Percentiles rank a stretch among this genome's conserved stretches.
These are phyloP conservation scores for Ennomos fuscantarius DNA, from an alignment of 2,888 invertebrate species.

Conservation along the genomic window DNA sequence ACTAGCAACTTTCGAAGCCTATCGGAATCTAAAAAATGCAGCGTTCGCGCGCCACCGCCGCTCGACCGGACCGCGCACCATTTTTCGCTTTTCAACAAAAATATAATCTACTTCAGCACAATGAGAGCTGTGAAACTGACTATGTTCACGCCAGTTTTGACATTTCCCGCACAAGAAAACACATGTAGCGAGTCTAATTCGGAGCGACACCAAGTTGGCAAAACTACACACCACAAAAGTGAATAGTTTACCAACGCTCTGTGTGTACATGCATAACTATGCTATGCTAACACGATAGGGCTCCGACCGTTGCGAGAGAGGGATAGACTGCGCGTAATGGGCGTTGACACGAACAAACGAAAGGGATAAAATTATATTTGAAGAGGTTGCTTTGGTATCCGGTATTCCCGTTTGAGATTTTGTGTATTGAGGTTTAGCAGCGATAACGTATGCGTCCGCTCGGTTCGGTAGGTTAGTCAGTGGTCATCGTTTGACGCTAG, in stretches of 20 bases:
- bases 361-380: constrained; percentile 55
- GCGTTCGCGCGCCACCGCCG: constrained; percentile 60
- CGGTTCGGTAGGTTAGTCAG: constrained; percentile 35
- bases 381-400: constrained; percentile 59
- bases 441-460: constrained; percentile 54
- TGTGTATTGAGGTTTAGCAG: constrained; percentile 62
- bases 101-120: constrained; percentile 40
- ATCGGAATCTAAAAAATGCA: constrained; percentile 59
- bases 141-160: constrained; percentile 56
- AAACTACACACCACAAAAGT: constrained; percentile 70
- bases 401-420: constrained; percentile 78
- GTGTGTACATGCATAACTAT: constrained; percentile 62
- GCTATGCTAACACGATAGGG: constrained; percentile 41
- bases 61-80: constrained; percentile 47
- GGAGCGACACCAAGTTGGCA: constrained; percentile 70
- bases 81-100: constrained; percentile 52
- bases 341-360: constrained; percentile 41
- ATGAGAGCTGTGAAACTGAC: constrained; percentile 41
- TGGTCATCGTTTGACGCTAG: constrained; percentile 51
- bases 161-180: constrained; percentile 59
- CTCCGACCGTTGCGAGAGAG: constrained; percentile 43
- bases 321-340: constrained; percentile 45
- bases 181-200: constrained; percentile 61
- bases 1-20: constrained; percentile 67
- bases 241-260: constrained; percentile 63